phyloP scores from a whole-genome alignment of 1,140 invertebrate species.

The Anagrus nilaparvatae region DNA sequence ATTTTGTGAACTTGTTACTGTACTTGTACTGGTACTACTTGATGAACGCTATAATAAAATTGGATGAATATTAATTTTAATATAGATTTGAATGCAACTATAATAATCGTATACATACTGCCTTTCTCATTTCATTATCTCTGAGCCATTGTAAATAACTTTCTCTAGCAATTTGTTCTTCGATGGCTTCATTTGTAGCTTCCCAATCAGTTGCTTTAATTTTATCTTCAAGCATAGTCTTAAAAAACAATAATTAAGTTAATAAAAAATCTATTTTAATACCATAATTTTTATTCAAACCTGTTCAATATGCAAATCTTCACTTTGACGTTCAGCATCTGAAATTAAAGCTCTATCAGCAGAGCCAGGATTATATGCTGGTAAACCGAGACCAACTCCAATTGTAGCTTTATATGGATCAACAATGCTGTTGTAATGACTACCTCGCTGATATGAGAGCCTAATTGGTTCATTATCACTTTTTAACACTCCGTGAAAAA shows the following conservation, averaged over 20 bases:
- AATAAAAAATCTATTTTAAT: conserved; percentile 2
- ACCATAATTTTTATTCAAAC: conserved; percentile 26
- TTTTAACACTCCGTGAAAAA: conserved; percentile 68
- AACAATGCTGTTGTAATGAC: conserved; percentile 86
- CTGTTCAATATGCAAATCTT: conserved; percentile 79
- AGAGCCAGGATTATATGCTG: conserved; percentile 70
- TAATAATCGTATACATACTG: conserved; percentile 28
- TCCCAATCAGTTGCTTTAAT: conserved; percentile 88
- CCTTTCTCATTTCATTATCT: conserved; percentile 57
- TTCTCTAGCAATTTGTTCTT: conserved; percentile 82
- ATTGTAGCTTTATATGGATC: conserved; percentile 81
- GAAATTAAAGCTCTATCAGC: conserved; percentile 66
- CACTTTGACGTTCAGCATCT: conserved; percentile 72
- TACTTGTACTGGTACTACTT: conserved; percentile 38
- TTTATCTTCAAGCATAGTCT: conserved; percentile 91
- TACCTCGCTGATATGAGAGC: conserved; percentile 80
- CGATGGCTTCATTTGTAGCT: conserved; percentile 84
- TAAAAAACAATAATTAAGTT: conserved; percentile 10
- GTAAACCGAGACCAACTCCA: conserved; percentile 78
- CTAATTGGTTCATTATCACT: conserved; percentile 75
- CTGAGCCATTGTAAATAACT: conserved; percentile 81
- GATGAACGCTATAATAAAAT: conserved; percentile 30
- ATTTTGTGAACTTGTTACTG: conserved; percentile 37
- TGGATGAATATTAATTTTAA: conserved; percentile 2
- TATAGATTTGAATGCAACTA: not conserved